phyloP scores from a whole-genome alignment of 2,797 vertebrate genomes.

The Rhynchonycteris naso region DNA sequence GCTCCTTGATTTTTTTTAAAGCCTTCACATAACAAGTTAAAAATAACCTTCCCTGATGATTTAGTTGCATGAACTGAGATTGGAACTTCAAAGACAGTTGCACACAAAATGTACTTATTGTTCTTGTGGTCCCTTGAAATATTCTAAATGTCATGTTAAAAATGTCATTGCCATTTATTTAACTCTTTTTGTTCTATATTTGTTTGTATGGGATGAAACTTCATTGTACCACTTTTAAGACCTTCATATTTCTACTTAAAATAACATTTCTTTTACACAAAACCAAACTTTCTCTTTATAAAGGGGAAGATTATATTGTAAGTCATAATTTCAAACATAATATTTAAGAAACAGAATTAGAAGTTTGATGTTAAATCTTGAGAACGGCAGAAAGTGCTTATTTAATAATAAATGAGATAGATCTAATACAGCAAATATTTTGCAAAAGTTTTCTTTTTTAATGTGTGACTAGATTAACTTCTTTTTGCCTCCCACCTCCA shows the following conservation, averaged over 20 bases:
- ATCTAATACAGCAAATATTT: background rate
- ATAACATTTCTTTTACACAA: conserved; percentile 58
- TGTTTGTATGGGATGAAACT: conserved; percentile 75
- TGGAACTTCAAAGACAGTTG: conserved; percentile 85
- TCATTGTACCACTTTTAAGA: conserved; percentile 64
- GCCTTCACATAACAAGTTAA: conserved; percentile 82
- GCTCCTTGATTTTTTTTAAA: conserved; percentile 68
- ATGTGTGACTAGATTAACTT: conserved; percentile 56
- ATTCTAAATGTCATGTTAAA: conserved; percentile 79
- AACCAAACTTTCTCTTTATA: conserved; percentile 56
- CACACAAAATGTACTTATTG: conserved; percentile 70
- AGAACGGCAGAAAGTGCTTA: conserved; percentile 70
- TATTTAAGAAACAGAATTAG: conserved; percentile 77
- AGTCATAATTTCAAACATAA: background rate
- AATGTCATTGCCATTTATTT: conserved; percentile 81
- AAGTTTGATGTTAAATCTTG: conserved; percentile 53
- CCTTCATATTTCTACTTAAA: conserved; percentile 64
- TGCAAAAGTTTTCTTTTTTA: conserved; percentile 50
- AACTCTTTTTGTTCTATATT: conserved; percentile 75
- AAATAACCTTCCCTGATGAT: conserved; percentile 82
- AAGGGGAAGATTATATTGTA: conserved; percentile 42
- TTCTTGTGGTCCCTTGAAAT: conserved; percentile 75
- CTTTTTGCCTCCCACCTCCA: background rate
- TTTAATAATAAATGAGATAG: conserved; percentile 68
- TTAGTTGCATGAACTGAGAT: conserved; percentile 83